Conservation (phyloP, 2,888 invertebrate species). For the Mycalesis mineus region DNA sequence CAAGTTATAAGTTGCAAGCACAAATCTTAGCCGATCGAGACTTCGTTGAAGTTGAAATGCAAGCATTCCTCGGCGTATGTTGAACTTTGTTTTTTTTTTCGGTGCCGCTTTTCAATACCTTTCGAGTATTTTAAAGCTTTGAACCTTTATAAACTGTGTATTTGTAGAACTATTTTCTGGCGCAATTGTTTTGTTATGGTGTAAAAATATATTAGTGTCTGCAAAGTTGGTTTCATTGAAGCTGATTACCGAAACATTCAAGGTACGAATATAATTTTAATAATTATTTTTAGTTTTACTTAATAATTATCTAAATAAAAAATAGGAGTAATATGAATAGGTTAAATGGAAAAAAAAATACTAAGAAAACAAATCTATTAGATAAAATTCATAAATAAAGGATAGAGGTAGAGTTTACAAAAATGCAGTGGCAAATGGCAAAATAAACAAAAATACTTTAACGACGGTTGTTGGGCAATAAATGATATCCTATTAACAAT, state of each 20-base stretch:
- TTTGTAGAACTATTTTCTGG: slow-evolving; percentile 27
- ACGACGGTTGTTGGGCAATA: too few relatives aligned
- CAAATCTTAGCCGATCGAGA: slow-evolving; percentile 39
- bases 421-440: too few relatives aligned
- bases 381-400: too few relatives aligned
- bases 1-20: slow-evolving; percentile 20
- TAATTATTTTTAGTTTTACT: background rate
- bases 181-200: slow-evolving; percentile 37
- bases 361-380: too few relatives aligned
- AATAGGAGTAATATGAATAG: background rate
- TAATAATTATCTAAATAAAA: too few relatives aligned
- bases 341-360: too few relatives aligned
- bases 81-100: slow-evolving; percentile 70
- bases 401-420: too few relatives aligned
- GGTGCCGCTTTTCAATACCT: slow-evolving; percentile 64
- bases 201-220: slow-evolving; percentile 45
- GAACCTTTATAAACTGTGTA: slow-evolving; percentile 23
- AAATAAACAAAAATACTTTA: too few relatives aligned
- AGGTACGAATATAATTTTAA: slow-evolving; percentile 47
- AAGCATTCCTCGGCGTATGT: slow-evolving; percentile 73
- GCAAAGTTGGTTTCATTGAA: slow-evolving; percentile 49
- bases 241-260: slow-evolving; percentile 70
- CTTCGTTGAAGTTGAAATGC: slow-evolving; percentile 61
- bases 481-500: too few relatives aligned
- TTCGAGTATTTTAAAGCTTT: slow-evolving; percentile 53